Evolutionary conservation across 2,888 invertebrate genomes (phyloP).

Genomic region (Spatulosminthurus flaviceps): DNA sequence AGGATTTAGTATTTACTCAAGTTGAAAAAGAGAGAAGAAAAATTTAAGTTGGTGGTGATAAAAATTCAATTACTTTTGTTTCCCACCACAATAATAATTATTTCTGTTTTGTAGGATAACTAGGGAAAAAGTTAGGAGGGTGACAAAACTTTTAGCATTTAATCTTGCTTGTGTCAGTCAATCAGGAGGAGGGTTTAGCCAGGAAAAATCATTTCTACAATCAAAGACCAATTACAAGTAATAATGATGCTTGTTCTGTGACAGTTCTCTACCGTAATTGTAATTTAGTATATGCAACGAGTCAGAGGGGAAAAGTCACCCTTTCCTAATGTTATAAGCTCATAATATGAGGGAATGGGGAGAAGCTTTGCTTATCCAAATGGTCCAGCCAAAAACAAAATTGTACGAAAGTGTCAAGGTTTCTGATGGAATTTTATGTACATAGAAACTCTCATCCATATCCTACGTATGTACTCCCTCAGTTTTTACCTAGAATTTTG

Average conservation of each 20-base stretch:
- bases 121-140: neutral
- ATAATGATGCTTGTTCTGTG: slow-evolving; percentile 15
- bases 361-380: too few species aligned
- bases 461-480: too few species aligned
- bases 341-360: neutral
- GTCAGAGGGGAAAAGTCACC: slow-evolving; percentile 5
- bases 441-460: too few species aligned
- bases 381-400: too few species aligned
- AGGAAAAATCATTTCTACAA: neutral
- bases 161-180: neutral
- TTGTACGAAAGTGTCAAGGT: too few species aligned
- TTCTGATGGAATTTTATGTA: too few species aligned
- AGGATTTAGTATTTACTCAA: too few species aligned
- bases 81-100: neutral
- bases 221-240: slow-evolving; percentile 15
- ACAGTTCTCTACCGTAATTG: slow-evolving; percentile 1
- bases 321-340: neutral
- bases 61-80: too few species aligned
- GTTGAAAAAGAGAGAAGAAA: too few species aligned
- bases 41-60: too few species aligned
- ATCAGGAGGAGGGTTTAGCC: neutral
- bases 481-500: too few species aligned
- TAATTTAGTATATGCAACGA: neutral
- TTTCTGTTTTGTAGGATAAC: neutral
- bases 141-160: neutral